A percentile compares a stretch with the other conserved stretches of the same genome.
phyloP scores from a whole-genome alignment of 2,113 vertebrate genomes.

The Ochotona curzoniae region DNA sequence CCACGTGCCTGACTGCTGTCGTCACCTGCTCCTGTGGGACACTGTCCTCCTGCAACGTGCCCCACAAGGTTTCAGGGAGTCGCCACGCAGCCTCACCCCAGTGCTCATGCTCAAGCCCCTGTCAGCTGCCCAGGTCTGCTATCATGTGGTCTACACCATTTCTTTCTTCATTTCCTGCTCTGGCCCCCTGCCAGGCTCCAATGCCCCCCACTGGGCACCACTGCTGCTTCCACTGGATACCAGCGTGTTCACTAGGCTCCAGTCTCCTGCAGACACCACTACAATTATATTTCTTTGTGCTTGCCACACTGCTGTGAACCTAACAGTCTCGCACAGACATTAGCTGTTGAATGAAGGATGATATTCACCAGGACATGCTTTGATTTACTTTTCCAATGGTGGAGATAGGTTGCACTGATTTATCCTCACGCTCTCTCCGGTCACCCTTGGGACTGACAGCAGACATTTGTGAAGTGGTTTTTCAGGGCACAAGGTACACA shows the following conservation, averaged over 20 bases:
- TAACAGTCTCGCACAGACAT: slow-evolving; percentile 53
- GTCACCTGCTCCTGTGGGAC: neutral
- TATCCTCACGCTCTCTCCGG: slow-evolving; percentile 56
- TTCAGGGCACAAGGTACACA: neutral
- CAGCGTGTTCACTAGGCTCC: slow-evolving; percentile 50
- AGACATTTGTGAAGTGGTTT: slow-evolving; percentile 25
- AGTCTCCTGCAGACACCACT: slow-evolving; percentile 55
- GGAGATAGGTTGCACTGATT: slow-evolving; percentile 42
- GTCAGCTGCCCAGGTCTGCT: neutral
- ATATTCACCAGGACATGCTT: slow-evolving; percentile 58
- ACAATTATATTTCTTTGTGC: slow-evolving; percentile 57
- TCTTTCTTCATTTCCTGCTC: slow-evolving; percentile 62
- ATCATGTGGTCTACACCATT: neutral
- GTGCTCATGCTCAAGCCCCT: neutral
- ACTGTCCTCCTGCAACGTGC: neutral
- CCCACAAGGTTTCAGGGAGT: neutral
- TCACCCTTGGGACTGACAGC: neutral
- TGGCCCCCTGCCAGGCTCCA: neutral
- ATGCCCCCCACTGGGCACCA: slow-evolving; percentile 7
- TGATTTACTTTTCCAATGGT: slow-evolving; percentile 66
- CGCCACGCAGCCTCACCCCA: neutral
- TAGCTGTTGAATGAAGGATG: slow-evolving; percentile 54
- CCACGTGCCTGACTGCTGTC: neutral
- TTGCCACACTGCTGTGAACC: slow-evolving; percentile 66
- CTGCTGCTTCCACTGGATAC: slow-evolving; percentile 32